phyloP scores from a whole-genome alignment of 2,113 vertebrate genomes.

The Vireo altiloquus region DNA sequence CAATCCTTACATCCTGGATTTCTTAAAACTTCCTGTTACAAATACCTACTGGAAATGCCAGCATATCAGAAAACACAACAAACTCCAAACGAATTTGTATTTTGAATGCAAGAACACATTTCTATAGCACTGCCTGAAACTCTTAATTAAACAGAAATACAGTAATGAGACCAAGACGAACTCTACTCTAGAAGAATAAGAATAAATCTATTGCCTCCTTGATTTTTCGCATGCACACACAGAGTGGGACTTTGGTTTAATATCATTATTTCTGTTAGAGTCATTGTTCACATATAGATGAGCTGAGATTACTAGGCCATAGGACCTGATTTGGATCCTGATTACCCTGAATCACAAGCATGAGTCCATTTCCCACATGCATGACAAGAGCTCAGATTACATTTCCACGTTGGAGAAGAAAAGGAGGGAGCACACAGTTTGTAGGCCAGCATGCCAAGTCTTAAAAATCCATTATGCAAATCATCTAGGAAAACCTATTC shows the following conservation, averaged over 20 bases:
- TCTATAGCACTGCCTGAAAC: background rate
- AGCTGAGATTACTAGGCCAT: background rate
- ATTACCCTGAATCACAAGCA: background rate
- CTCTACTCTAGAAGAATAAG: background rate
- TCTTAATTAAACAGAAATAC: background rate
- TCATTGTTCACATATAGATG: background rate
- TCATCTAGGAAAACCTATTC: background rate
- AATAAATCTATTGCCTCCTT: background rate
- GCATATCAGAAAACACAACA: background rate
- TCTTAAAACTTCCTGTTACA: background rate
- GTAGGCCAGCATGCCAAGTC: background rate
- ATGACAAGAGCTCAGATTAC: background rate
- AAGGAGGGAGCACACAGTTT: background rate
- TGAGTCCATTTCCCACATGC: background rate
- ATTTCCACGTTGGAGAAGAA: background rate
- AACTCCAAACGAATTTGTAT: background rate
- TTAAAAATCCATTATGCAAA: background rate
- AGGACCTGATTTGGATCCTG: background rate
- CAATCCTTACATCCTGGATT: background rate
- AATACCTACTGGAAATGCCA: background rate
- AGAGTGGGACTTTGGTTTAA: background rate
- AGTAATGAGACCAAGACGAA: background rate
- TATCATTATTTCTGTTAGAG: background rate
- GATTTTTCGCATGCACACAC: background rate
- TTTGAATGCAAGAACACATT: background rate